Conservation (phyloP, 2,888 invertebrate species). For the Andrena chrysosceles region DNA sequence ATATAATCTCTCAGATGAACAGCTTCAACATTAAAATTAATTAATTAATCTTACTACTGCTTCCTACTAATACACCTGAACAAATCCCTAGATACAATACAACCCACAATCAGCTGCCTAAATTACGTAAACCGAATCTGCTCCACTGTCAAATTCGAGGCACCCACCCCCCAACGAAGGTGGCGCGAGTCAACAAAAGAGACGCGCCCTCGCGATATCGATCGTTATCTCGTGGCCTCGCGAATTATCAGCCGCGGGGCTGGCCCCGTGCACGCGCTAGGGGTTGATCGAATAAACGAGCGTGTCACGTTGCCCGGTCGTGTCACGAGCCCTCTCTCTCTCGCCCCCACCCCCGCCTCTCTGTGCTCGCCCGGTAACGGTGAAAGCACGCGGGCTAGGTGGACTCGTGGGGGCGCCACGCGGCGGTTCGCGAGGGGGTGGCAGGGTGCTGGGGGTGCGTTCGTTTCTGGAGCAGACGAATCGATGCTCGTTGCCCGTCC, state of each 20-base stretch:
- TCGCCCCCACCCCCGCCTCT: background rate
- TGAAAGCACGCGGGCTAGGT: conserved; percentile 67
- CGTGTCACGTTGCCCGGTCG: conserved; percentile 67
- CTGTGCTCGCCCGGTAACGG: conserved; percentile 62
- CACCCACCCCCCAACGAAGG: too few species aligned
- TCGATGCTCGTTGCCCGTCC: conserved; percentile 79
- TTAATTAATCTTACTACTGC: too few species aligned
- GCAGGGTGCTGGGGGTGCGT: conserved; percentile 54
- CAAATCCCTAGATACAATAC: too few species aligned
- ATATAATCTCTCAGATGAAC: too few species aligned
- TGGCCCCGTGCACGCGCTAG: conserved; percentile 37
- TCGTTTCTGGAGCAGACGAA: conserved; percentile 82
- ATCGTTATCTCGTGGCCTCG: conserved; percentile 52
- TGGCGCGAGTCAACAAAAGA: conserved; percentile 6
- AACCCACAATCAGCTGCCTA: too few species aligned
- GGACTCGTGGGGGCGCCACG: conserved; percentile 58
- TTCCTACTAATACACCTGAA: too few species aligned
- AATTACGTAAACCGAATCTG: background rate
- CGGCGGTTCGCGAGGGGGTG: conserved; percentile 46
- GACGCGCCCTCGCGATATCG: conserved; percentile 38
- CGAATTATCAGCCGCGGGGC: conserved; percentile 48
- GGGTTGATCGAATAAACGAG: conserved; percentile 67
- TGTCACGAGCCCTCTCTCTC: conserved; percentile 58
- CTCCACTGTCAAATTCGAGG: background rate
- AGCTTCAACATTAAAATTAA: too few species aligned